Evolutionary conservation across 1,140 invertebrate genomes (phyloP), one percentile per base, ranked within the genome.

Genomic region (Rhagoletis zephyria): DNA sequence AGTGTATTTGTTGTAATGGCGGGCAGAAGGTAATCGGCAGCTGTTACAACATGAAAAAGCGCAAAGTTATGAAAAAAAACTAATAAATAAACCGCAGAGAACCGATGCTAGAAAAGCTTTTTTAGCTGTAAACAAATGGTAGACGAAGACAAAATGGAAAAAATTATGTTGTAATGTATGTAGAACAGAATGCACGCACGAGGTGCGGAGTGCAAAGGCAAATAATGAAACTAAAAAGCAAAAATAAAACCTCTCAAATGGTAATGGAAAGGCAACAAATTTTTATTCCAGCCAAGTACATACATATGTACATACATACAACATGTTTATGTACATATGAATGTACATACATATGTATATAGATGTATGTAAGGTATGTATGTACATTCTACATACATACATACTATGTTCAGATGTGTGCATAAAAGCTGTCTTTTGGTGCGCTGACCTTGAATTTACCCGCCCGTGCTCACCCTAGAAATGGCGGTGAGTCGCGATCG

Each of bases 31-130:
- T 81, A 81, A 81, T 56, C 45, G 74, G 74, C 74, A 81, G 74
- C 74, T 81, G 74, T 81, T 81, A 81, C 74, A 81, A 56, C 48
- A 81, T 16, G 51, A 81, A 56, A 81, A 81, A 59, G 51, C 48
- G 3, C 2, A 56, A 81, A 81, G 16, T 59, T 30, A 81, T 6
- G 48, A 10, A 81, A 56, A 77, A n/a, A 56, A 51, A 77, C 48
- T 14, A 3, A 56, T 81, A 59, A n/a, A 56, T 81, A 81, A 56
- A 42, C 10, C 16, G 7, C 10, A 19, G 74, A 81, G 48, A 56
- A 10, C 74, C 48, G 56, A 56, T 81, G n/a, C 19, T 56, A 48
- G 19, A 16, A n/a, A 81, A 56, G 48, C 48, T 81, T 81, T 81
- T 56, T 30, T 14, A 81, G 74, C 48, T 81, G 74, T 81, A 81